These are phyloP conservation scores for Noctua janthina DNA, from an alignment of 2,888 invertebrate genomes.

Conservation along the genomic window DNA sequence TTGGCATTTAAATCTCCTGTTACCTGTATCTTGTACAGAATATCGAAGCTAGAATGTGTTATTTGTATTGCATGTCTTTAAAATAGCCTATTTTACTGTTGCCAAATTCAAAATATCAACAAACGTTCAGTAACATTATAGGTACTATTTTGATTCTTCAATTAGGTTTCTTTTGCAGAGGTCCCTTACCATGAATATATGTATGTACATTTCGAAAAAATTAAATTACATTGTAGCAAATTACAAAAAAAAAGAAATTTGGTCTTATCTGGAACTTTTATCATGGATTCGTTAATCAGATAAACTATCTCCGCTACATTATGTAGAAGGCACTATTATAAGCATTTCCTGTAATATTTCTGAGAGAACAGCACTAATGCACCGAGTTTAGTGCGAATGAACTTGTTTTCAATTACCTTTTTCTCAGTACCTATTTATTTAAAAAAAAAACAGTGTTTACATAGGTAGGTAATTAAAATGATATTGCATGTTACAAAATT, in stretches of 20 bases:
- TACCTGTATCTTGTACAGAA: background rate
- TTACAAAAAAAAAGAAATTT: slow-evolving; percentile 13
- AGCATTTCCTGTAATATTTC: background rate
- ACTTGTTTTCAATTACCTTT: background rate
- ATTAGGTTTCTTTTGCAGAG: background rate
- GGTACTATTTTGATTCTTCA: background rate
- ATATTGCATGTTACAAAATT: slow-evolving; percentile 3
- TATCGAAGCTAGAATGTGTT: background rate
- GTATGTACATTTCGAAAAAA: background rate
- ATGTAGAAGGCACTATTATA: background rate
- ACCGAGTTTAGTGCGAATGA: slow-evolving; percentile 5
- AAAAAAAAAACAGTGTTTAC: slow-evolving; percentile 23
- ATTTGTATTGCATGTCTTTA: background rate
- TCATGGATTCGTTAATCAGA: slow-evolving; percentile 21
- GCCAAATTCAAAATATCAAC: slow-evolving; percentile 1
- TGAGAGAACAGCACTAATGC: background rate
- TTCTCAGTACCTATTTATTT: background rate
- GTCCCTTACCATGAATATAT: background rate
- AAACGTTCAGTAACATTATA: background rate
- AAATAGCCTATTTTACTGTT: background rate
- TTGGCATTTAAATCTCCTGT: too few relatives aligned
- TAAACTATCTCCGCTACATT: slow-evolving; percentile 12
- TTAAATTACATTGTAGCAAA: slow-evolving; percentile 12
- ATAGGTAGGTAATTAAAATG: background rate
- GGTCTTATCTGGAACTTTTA: slow-evolving; percentile 12